These are phyloP conservation scores for Siniperca chuatsi DNA, from an alignment of 2,113 vertebrate genomes.

Conservation along the genomic window DNA sequence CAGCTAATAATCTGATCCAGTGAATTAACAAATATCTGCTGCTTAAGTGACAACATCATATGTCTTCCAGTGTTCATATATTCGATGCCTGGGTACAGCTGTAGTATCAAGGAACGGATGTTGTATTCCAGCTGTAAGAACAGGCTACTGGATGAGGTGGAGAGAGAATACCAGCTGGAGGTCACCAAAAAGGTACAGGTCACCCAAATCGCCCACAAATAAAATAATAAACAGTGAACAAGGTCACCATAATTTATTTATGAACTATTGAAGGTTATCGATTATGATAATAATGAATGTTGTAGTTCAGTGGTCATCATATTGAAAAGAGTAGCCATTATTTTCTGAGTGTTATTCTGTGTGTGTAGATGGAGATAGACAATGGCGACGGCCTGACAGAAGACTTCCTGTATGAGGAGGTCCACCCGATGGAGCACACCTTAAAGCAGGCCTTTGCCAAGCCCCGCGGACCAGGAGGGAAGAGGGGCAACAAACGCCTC, in stretches of 20 bases:
- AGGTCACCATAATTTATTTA: not conserved
- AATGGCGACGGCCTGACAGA: conserved; percentile 93
- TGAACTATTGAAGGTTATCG: not conserved
- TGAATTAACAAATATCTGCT: not conserved
- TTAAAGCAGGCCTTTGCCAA: conserved; percentile 96
- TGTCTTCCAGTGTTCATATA: conserved; percentile 94
- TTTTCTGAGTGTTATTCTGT: not conserved
- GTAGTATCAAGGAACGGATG: conserved; percentile 98
- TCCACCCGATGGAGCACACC: conserved; percentile 96
- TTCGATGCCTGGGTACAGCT: conserved; percentile 98
- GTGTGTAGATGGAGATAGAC: conserved; percentile 93
- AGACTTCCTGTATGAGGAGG: conserved; percentile 96
- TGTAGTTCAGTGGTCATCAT: not conserved
- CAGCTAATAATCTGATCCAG: no score
- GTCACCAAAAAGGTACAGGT: conserved; percentile 93
- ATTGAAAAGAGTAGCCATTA: not conserved
- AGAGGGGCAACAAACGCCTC: conserved; percentile 95
- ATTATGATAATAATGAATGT: not conserved
- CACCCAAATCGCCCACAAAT: not conserved
- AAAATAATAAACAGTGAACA: not conserved
- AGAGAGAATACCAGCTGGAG: conserved; percentile 94
- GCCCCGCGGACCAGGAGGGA: conserved; percentile 95
- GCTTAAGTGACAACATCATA: not conserved
- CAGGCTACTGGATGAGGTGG: conserved; percentile 93
- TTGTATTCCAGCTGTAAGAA: conserved; percentile 99